Evolutionary conservation across 2,888 invertebrate genomes (phyloP), one percentile per base, ranked within the genome.

Genomic region (Agriopis leucophaearia): DNA sequence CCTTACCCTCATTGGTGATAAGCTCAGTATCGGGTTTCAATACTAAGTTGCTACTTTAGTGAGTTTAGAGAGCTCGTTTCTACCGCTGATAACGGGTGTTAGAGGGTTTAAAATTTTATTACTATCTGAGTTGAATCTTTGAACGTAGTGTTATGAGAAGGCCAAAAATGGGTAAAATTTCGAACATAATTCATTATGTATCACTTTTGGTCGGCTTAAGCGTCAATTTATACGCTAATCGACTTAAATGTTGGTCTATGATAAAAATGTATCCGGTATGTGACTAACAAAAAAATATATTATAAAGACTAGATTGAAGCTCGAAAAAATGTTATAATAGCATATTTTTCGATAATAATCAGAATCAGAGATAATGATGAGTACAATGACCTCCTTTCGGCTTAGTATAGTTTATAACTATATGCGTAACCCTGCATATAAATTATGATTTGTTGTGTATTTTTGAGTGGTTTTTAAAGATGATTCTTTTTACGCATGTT

Each of bases 11-110:
- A 45, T 50, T 47, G 35, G 36, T 47, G 57, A 45, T 64, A 64
- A 64, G 45, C 51, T 36, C 13, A 58, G 45, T 64, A 58, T 64
- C 45, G 40, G 44, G 48, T 57, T 57, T n/a, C 64, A 44, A 57
- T 64, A 64, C 64, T 45, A 58, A 58, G 45, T 58, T 45, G 50
- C 38, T 52, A 45, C 57, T 63, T 63, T 64, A 64, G 15, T 44
- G 64, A 64, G 64, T 35, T n/a, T 36, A 64, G n/a, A 40, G 36
- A 52, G 7, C 15, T n/a, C 42, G 42, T 42, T 42, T n/a, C 42
- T 44, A 18, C 13, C 42, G 40, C 38, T 55, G 55, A 44, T 55
- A 55, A 44, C 9, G 13, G 8, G 1, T 42, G 10, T 12, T 18
- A 44, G 42, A 42, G 42, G 55, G 42, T 42, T 42, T 55, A 42